Evolutionary conservation across 2,113 vertebrate genomes (phyloP), one percentile per base, ranked within the genome.

Genomic region (Rattus rattus): DNA sequence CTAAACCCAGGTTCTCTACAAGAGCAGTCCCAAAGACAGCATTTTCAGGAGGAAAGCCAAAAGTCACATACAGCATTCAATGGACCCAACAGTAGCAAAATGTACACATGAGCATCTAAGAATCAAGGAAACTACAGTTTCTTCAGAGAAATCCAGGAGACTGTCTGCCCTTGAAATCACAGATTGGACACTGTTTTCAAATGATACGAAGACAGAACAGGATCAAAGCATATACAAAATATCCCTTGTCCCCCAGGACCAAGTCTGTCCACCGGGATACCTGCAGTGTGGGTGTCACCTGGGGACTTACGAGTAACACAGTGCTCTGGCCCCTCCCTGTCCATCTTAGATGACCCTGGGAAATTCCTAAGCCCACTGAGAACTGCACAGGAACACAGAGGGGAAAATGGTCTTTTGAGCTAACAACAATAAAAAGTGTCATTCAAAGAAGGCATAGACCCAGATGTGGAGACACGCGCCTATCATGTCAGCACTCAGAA

Each of bases 11-110:
- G 43, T 43, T 43, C 43, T 43, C 43, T 43, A 43, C 43, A 43
- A 43, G 43, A 43, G 49, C 13, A 61, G n/a, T 7, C 80, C 24
- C 56, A 84, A 56, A 39, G 56, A 61, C 54, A 26, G 26, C 20
- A 84, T 47, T 75, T 87, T 90, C 28, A 39, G 56, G n/a, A 87
- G 85, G 65, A 80, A 83, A 95, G 63, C 17, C 54, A 77, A 76
- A 79, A 95, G 56, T 8, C 54, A 77, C 30, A 52, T 17, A 7
- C 61, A 26, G 9, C 47, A 26, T 73, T 47, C 49, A 95, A 93
- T 73, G 79, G 93, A 80, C 16, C 54, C 77, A 65, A 75, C 43
- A n/a, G 22, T 81, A 76, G 1, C 72, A 65, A 54, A 69, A 54
- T n/a, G 17, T 81, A 30, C 73, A 36, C 1, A 26, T 7, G 20